A percentile compares a stretch with the other conserved stretches of the same genome.
Conservation (phyloP, 2,797 vertebrate genomes). For the Macropodus opercularis region DNA sequence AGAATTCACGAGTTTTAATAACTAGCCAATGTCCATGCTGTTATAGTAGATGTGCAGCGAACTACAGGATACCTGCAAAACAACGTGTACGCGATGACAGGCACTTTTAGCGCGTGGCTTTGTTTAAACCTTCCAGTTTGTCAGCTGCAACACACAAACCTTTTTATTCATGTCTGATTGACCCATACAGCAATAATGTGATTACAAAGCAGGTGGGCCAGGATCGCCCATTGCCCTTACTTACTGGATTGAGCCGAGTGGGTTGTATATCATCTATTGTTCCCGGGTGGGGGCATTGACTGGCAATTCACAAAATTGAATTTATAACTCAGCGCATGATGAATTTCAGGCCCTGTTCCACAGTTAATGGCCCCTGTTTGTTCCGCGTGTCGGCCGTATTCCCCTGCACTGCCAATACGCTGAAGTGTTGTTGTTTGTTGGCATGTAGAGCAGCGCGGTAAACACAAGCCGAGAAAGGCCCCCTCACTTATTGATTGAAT, state of each 20-base stretch:
- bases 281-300: conserved; percentile 78
- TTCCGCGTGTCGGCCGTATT: conserved; percentile 52
- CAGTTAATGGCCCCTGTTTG: conserved; percentile 78
- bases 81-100: conserved; percentile 27
- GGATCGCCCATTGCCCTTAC: conserved; percentile 75
- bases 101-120: conserved; percentile 28
- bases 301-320: conserved; percentile 84
- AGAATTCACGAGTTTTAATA: no score
- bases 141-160: conserved; percentile 65
- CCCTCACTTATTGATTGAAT: conserved; percentile 69
- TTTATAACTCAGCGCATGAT: conserved; percentile 79
- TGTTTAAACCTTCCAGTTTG: conserved; percentile 46
- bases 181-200: conserved; percentile 77
- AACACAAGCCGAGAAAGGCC: conserved; percentile 51
- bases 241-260: conserved; percentile 86
- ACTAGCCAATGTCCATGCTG: neutral
- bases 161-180: conserved; percentile 77
- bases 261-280: conserved; percentile 87
- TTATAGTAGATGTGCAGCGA: neutral
- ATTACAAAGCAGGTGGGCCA: conserved; percentile 84
- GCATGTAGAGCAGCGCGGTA: conserved; percentile 61
- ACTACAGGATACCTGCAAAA: conserved; percentile 21
- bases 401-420: conserved; percentile 46
- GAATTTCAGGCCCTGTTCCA: conserved; percentile 71
- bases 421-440: conserved; percentile 68